Evolutionary conservation across 2,888 invertebrate species (phyloP), one percentile per base, ranked within the genome.

Genomic region (Xanthorhoe spadicearia): DNA sequence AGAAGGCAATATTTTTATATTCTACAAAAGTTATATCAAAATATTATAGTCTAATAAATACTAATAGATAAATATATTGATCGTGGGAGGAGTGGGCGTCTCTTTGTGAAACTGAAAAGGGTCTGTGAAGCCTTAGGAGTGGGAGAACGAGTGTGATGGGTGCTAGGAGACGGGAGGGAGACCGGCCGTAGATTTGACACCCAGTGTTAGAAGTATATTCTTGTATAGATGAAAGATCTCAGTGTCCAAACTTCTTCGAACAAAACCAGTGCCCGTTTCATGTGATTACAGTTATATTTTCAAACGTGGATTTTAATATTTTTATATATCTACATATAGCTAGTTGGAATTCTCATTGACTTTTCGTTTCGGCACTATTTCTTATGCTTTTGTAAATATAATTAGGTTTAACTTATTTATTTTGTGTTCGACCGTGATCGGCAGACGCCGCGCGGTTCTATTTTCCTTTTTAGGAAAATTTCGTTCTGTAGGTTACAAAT

Each of bases 401-500:
- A 85, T 74, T 82, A 73, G 91, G 81, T 80, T 84, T 92, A 89
- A 93, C 86, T 93, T 89, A 93, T 93, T 93, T 92, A 92, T 92
- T 91, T 82, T 80, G 79, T 74, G 77, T 77, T 76, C 77, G 74
- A 69, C 70, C 76, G 75, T 68, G 71, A 75, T 62, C 74, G 74
- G 77, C 74, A 72, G 77, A 75, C 72, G 63, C 56, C 38, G 64
- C 56, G 63, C 66, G 62, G 38, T 54, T 73, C 73, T 77, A 43
- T 73, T 86, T 88, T 87, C 86, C 87, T 89, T 87, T 87, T 82
- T 89, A 90, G 91, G 74, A 84, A 81, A 92, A 91, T 89, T 90
- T 89, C 86, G 90, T 92, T 92, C 87, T 87, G 78, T 92, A 93
- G 92, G 89, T 91, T 92, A 91, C 87, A 92, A 91, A 93, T 91